phyloP scores from a whole-genome alignment of 2,888 invertebrate genomes.

The Stegana nigrithorax region DNA sequence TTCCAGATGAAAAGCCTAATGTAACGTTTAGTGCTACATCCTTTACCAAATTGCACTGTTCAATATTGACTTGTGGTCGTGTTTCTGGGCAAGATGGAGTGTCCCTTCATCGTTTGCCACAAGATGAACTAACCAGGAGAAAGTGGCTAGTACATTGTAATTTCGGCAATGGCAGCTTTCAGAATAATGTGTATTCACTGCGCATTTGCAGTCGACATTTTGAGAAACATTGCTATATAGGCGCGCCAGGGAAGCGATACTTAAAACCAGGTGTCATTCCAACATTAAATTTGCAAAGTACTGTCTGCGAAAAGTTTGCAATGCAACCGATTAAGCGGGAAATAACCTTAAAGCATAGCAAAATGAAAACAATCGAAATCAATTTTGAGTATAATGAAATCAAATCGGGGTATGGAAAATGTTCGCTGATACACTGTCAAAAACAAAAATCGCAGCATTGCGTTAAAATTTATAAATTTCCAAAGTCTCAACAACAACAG shows the following conservation, averaged over 20 bases:
- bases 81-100: slow-evolving; percentile 22
- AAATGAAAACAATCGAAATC: background rate
- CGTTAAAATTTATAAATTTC: slow-evolving; percentile 52
- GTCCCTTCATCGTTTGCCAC: slow-evolving; percentile 36
- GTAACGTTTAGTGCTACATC: background rate
- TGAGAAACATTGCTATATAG: slow-evolving; percentile 24
- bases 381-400: slow-evolving; percentile 38
- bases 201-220: slow-evolving; percentile 32
- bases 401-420: slow-evolving; percentile 51
- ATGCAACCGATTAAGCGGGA: background rate
- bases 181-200: slow-evolving; percentile 1
- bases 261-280: slow-evolving; percentile 30
- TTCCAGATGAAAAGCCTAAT: background rate
- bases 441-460: slow-evolving; percentile 47
- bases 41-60: slow-evolving; percentile 13
- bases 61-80: slow-evolving; percentile 21
- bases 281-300: slow-evolving; percentile 25
- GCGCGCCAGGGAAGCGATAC: slow-evolving; percentile 19
- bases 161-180: background rate
- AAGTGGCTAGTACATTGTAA: slow-evolving; percentile 29
- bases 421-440: slow-evolving; percentile 49
- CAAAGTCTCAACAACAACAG: slow-evolving; percentile 41
- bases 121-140: slow-evolving; percentile 20
- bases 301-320: background rate
- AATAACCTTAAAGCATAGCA: background rate